Evolutionary conservation across 2,113 vertebrate genomes (phyloP).

Genomic region (Telmatochromis sp.): DNA sequence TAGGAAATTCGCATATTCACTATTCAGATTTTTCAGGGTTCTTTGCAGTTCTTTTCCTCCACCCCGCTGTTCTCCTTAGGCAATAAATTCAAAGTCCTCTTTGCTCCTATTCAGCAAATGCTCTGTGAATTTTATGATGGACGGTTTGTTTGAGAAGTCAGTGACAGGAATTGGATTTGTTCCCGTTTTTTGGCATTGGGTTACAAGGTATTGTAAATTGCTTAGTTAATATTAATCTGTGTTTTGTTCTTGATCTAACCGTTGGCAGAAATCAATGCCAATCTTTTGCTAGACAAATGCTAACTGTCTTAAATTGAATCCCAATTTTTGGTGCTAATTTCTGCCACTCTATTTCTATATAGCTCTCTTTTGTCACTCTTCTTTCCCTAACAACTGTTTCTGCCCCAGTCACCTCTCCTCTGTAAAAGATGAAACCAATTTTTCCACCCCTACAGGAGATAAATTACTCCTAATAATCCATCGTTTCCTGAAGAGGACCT

Average conservation of each 20-base stretch:
- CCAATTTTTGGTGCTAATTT: neutral
- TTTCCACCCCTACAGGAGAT: slow-evolving; percentile 36
- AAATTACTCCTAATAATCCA: slow-evolving; percentile 64
- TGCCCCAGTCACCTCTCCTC: neutral
- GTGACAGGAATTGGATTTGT: neutral
- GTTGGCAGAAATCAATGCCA: neutral
- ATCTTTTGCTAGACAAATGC: neutral
- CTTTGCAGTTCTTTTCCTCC: neutral
- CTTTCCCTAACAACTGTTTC: neutral
- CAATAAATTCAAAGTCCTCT: neutral
- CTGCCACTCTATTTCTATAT: neutral
- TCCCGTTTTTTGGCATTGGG: neutral
- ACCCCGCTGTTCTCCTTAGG: neutral
- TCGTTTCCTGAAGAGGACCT: slow-evolving; percentile 54
- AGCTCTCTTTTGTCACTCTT: neutral
- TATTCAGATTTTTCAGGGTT: neutral
- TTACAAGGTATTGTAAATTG: neutral
- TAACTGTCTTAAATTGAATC: neutral
- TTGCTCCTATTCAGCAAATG: neutral
- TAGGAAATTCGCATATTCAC: neutral
- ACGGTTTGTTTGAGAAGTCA: neutral
- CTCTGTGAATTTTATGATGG: neutral
- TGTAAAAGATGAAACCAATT: slow-evolving; percentile 56
- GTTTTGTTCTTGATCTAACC: neutral
- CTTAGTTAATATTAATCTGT: neutral